phyloP scores from a whole-genome alignment of 2,888 invertebrate species.

The Nysson spinosus region DNA sequence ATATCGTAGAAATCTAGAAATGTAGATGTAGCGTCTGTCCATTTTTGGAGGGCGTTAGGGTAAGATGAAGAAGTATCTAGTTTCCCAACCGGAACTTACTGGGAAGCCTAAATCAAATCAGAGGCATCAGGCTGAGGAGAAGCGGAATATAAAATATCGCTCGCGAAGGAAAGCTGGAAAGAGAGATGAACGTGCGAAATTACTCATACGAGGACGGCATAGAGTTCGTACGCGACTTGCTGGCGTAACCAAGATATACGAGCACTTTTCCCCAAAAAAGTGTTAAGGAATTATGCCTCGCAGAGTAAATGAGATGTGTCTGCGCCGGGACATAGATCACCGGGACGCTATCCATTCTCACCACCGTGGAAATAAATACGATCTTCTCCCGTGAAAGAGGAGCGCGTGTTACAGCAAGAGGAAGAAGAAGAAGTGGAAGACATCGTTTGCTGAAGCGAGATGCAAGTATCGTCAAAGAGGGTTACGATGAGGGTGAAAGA shows the following conservation, averaged over 20 bases:
- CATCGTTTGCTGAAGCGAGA: no score
- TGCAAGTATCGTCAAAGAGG: background rate
- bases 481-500: background rate
- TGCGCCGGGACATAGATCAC: constrained; percentile 71
- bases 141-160: constrained; percentile 49
- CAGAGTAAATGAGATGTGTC: constrained; percentile 80
- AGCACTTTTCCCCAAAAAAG: constrained; percentile 76
- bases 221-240: constrained; percentile 72
- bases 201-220: constrained; percentile 48
- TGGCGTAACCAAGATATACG: constrained; percentile 74
- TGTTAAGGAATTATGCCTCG: constrained; percentile 79
- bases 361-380: constrained; percentile 74
- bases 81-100: constrained; percentile 1
- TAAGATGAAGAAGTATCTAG: background rate
- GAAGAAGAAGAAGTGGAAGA: background rate
- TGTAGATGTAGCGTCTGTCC: no score
- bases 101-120: constrained; percentile 12
- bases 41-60: no score
- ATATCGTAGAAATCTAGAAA: no score
- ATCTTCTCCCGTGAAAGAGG: constrained; percentile 63
- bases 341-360: constrained; percentile 66
- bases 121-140: constrained; percentile 1
- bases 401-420: constrained; percentile 17
- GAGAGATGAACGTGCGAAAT: constrained; percentile 39
- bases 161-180: constrained; percentile 30